These are phyloP conservation scores for Oreamnos americanus DNA, from an alignment of 2,113 vertebrate species.

Conservation along the genomic window DNA sequence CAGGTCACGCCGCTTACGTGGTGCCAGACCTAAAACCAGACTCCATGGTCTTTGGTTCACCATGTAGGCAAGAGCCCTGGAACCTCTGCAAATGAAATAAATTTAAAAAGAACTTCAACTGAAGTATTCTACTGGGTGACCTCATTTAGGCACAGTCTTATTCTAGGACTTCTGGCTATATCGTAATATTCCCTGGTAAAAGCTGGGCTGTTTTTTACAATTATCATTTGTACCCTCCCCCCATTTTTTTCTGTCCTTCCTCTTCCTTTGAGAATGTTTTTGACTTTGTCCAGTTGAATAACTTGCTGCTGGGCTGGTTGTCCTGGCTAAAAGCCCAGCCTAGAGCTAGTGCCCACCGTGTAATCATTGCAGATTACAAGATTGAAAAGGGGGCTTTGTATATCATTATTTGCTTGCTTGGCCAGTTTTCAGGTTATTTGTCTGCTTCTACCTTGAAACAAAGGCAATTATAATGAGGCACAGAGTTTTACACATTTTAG, in stretches of 20 bases:
- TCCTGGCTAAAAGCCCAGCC: not conserved
- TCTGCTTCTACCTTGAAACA: slow-evolving; percentile 42
- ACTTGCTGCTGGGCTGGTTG: not conserved
- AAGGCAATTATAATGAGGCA: slow-evolving; percentile 5
- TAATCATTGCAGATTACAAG: not conserved
- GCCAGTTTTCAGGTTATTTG: slow-evolving; percentile 15
- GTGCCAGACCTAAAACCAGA: not conserved
- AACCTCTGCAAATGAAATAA: not conserved
- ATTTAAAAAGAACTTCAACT: not conserved
- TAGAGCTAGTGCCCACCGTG: not conserved
- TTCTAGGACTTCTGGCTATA: not conserved
- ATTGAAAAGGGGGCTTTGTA: not conserved
- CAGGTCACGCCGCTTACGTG: not conserved
- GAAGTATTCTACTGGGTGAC: not conserved
- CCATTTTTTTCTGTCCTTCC: not conserved
- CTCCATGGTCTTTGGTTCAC: not conserved
- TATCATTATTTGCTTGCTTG: slow-evolving; percentile 3
- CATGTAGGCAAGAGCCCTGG: not conserved
- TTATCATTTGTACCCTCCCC: not conserved
- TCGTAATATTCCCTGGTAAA: not conserved
- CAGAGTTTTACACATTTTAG: not conserved
- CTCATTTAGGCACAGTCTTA: not conserved
- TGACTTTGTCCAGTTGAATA: not conserved
- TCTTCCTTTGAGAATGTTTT: slow-evolving; percentile 28
- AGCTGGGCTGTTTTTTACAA: not conserved